A percentile compares a stretch with the other conserved stretches of the same genome.
These are phyloP conservation scores for Coremacera marginata DNA, from an alignment of 2,888 invertebrate species.

Conservation along the genomic window DNA sequence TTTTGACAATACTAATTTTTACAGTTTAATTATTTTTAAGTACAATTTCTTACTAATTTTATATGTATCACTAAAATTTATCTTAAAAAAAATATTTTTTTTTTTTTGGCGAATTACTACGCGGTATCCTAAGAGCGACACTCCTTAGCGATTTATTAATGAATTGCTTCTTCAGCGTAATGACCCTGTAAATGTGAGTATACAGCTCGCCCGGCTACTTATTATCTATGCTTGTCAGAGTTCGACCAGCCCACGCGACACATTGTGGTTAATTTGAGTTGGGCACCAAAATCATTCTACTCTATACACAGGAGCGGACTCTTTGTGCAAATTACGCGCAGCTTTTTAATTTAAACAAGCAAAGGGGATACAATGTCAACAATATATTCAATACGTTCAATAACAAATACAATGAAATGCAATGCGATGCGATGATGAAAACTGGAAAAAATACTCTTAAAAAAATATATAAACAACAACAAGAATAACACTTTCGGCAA, in stretches of 20 bases:
- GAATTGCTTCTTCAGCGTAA: constrained; percentile 65
- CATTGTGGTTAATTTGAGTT: background rate
- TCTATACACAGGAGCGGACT: background rate
- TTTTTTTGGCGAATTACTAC: no score
- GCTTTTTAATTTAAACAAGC: background rate
- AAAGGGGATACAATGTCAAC: background rate
- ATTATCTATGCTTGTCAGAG: background rate
- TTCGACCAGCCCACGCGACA: background rate
- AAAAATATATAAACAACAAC: background rate
- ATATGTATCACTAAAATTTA: no score
- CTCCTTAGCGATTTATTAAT: constrained; percentile 52
- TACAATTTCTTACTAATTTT: no score
- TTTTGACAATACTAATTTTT: no score
- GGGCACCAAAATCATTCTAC: background rate
- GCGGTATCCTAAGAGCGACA: no score
- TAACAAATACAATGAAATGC: background rate
- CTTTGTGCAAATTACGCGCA: background rate
- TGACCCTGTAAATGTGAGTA: constrained; percentile 54
- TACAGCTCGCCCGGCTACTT: background rate
- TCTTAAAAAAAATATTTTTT: no score
- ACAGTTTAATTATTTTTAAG: no score
- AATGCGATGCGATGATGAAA: no score
- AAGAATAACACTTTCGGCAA: background rate
- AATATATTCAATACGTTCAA: no score
- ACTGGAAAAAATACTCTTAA: background rate